Conservation (phyloP, 2,888 invertebrate genomes). For the Standfussiana lucernea region DNA sequence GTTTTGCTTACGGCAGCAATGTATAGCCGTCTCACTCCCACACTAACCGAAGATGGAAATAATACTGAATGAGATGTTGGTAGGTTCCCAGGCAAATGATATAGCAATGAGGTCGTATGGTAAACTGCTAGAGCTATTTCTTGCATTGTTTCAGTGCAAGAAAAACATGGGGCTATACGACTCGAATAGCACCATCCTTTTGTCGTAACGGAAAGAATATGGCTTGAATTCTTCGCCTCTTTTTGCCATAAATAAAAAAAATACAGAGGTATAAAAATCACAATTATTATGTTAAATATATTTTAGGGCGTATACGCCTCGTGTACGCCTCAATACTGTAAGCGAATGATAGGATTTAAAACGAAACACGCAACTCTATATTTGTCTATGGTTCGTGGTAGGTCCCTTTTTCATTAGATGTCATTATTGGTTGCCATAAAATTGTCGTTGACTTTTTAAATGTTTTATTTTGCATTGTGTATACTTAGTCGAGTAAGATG, state of each 20-base stretch:
- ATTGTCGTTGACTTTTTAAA: slow-evolving; percentile 18
- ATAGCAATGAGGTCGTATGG: not conserved
- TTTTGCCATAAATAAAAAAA: not conserved
- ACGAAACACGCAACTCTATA: not conserved
- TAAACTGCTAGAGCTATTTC: slow-evolving; percentile 17
- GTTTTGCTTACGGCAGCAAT: not conserved
- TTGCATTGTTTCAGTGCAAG: slow-evolving; percentile 43
- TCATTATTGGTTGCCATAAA: slow-evolving; percentile 32
- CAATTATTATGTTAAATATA: not conserved
- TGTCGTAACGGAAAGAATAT: slow-evolving; percentile 15
- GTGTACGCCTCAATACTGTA: not conserved
- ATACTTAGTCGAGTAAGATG: slow-evolving; percentile 16
- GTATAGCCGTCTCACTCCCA: not conserved
- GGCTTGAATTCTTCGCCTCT: not conserved
- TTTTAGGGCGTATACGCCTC: not conserved
- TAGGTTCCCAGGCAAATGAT: not conserved
- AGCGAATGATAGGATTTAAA: not conserved
- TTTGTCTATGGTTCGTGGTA: slow-evolving; percentile 21
- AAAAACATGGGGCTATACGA: slow-evolving; percentile 31
- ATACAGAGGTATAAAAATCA: not conserved
- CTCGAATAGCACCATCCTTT: slow-evolving; percentile 42
- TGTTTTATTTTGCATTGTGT: slow-evolving; percentile 33
- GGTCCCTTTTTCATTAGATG: slow-evolving; percentile 34
- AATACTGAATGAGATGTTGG: not conserved
- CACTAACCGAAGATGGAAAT: not conserved